Evolutionary conservation across 2,113 vertebrate genomes (phyloP).

Genomic region (Arvicanthis niloticus): DNA sequence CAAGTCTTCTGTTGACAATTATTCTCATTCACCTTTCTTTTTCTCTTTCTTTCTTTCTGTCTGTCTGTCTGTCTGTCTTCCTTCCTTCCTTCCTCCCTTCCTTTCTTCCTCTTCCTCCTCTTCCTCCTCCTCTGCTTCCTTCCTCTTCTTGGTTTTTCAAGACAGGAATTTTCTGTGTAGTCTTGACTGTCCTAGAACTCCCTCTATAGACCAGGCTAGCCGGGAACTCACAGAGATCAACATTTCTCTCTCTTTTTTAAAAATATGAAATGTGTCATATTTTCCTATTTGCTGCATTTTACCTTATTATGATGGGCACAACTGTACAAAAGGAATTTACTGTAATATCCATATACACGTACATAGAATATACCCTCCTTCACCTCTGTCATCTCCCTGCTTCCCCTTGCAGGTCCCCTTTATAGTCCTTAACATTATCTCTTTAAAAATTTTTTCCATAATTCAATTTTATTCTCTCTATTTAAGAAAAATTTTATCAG

Average conservation of each 20-base stretch:
- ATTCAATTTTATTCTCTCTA: not conserved
- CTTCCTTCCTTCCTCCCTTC: too few relatives aligned
- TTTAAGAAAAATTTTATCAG: not conserved
- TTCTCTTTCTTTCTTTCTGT: too few relatives aligned
- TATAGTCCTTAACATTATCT: not conserved
- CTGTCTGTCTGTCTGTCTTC: too few relatives aligned
- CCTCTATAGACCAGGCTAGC: not conserved
- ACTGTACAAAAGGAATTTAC: not conserved
- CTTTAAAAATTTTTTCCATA: not conserved
- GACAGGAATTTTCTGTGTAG: not conserved
- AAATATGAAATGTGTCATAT: not conserved
- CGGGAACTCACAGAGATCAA: not conserved
- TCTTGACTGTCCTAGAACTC: not conserved
- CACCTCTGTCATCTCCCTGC: not conserved
- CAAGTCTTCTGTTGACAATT: not conserved
- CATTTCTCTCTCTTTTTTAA: not conserved
- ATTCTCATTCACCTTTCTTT: not conserved
- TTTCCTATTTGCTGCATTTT: not conserved
- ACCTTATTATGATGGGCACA: not conserved
- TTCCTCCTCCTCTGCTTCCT: too few relatives aligned
- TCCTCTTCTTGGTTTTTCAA: not conserved
- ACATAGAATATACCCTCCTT: not conserved
- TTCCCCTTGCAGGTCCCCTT: not conserved
- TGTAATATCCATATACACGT: not conserved
- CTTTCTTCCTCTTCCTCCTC: too few relatives aligned